Evolutionary conservation across 2,797 vertebrate species (phyloP).

Genomic region (Garrulus glandarius): DNA sequence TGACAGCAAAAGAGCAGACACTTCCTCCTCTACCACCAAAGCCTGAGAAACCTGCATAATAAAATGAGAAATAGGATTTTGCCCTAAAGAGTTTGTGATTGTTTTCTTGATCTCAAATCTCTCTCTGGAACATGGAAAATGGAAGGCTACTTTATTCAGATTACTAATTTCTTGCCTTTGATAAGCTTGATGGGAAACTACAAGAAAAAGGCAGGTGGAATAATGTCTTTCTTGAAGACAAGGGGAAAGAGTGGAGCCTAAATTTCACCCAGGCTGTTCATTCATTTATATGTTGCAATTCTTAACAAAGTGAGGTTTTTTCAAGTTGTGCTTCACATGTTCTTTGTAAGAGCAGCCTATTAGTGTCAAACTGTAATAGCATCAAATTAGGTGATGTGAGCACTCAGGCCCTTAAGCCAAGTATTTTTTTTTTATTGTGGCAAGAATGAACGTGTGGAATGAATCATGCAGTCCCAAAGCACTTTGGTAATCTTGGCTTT

Average conservation of each 20-base stretch:
- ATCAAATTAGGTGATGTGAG: neutral
- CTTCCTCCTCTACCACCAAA: neutral
- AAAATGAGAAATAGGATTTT: neutral
- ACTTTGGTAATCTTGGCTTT: neutral
- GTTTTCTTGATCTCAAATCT: neutral
- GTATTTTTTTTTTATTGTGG: neutral
- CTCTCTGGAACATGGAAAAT: neutral
- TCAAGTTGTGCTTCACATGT: neutral
- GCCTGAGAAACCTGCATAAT: neutral
- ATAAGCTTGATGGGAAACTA: neutral
- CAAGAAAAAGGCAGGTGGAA: neutral
- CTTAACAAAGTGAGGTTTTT: neutral
- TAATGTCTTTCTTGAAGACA: neutral
- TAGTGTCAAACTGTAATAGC: neutral
- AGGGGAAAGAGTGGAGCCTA: neutral
- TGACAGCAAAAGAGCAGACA: neutral
- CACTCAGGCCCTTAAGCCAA: neutral
- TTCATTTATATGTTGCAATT: neutral
- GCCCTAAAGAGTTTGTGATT: neutral
- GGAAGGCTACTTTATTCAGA: neutral
- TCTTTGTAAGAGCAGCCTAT: neutral
- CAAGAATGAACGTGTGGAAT: neutral
- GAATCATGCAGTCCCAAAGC: neutral
- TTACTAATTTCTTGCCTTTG: neutral
- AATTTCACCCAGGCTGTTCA: neutral